Evolutionary conservation across 2,797 vertebrate species (phyloP).

Genomic region (Nyctalus aviator): DNA sequence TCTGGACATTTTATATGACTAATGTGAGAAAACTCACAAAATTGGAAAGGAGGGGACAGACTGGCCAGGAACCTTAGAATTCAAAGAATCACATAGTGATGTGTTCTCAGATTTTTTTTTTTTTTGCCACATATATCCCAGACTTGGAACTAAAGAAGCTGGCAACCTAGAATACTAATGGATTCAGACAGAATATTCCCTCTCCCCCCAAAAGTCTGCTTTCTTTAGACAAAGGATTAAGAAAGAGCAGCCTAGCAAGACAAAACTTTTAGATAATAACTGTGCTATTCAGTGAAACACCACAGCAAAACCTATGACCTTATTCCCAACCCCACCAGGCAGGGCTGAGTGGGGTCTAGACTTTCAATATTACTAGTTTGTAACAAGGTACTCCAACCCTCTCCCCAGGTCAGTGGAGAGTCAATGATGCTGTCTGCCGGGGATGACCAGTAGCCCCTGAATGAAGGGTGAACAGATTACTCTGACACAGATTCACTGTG

Average conservation of each 20-base stretch:
- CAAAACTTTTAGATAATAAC: neutral
- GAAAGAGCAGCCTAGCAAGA: neutral
- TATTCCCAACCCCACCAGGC: neutral
- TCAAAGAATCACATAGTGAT: neutral
- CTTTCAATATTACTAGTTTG: neutral
- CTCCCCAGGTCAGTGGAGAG: neutral
- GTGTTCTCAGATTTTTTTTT: neutral
- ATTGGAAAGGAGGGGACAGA: neutral
- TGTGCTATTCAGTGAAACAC: neutral
- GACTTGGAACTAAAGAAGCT: neutral
- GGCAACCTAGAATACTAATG: neutral
- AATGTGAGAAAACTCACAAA: neutral
- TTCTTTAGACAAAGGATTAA: neutral
- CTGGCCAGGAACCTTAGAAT: neutral
- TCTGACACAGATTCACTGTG: too few relatives aligned
- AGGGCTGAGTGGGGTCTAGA: neutral
- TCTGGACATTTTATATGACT: neutral
- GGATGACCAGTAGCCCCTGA: too few relatives aligned
- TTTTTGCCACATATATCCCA: neutral
- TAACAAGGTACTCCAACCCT: neutral
- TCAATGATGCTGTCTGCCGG: neutral
- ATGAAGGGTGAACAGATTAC: too few relatives aligned
- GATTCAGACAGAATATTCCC: neutral
- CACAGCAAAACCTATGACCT: neutral
- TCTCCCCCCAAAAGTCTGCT: neutral